These are phyloP conservation scores for Lithobius niger DNA, from an alignment of 1,140 invertebrate species.

Conservation along the genomic window DNA sequence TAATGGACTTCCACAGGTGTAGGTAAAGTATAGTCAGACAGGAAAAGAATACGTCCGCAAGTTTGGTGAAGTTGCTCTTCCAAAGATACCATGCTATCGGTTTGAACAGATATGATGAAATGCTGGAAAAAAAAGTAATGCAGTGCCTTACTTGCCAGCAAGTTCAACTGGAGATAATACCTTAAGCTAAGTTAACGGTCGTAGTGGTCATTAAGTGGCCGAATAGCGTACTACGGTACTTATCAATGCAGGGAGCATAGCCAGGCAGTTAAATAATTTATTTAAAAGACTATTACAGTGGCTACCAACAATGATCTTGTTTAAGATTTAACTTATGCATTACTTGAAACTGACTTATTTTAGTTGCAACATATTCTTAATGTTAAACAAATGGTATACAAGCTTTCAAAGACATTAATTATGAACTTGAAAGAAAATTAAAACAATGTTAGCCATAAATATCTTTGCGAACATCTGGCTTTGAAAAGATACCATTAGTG, in stretches of 20 bases:
- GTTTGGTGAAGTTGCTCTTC: slow-evolving; percentile 55
- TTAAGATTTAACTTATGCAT: background rate
- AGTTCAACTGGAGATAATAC: background rate
- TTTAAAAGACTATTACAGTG: background rate
- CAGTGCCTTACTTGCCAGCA: background rate
- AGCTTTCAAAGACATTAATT: too few species aligned
- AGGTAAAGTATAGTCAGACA: slow-evolving; percentile 63
- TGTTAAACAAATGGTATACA: too few species aligned
- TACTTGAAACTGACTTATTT: too few species aligned
- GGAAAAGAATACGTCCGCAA: slow-evolving; percentile 45
- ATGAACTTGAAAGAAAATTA: too few species aligned
- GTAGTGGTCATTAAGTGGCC: background rate
- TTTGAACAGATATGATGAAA: slow-evolving; percentile 61
- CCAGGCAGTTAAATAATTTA: background rate
- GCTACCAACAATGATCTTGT: background rate
- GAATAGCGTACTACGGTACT: background rate
- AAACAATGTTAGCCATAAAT: too few species aligned
- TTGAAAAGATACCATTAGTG: too few species aligned
- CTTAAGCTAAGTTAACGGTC: background rate
- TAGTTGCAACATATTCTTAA: too few species aligned
- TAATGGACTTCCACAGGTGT: slow-evolving; percentile 69
- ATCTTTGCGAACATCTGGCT: too few species aligned
- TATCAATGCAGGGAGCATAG: background rate
- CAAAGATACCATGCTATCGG: slow-evolving; percentile 52
- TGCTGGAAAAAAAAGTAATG: slow-evolving; percentile 15